Conservation (phyloP, 2,888 invertebrate species). For the Melanchra persicariae region DNA sequence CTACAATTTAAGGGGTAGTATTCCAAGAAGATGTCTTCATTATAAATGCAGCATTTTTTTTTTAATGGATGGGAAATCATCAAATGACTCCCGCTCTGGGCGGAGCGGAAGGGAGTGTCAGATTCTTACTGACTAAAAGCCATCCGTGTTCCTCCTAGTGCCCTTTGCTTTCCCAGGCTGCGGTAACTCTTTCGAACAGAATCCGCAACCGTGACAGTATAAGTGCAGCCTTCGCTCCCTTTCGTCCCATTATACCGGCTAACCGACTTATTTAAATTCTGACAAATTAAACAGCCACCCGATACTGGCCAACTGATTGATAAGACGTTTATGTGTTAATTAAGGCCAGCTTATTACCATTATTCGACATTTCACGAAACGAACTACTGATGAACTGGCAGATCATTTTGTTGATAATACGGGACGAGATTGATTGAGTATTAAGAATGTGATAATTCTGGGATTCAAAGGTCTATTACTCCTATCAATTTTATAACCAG, state of each 20-base stretch:
- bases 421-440: background rate
- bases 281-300: constrained; percentile 60
- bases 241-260: constrained; percentile 30
- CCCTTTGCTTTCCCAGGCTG: no score
- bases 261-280: constrained; percentile 48
- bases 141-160: no score
- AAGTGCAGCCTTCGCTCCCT: constrained; percentile 9
- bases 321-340: constrained; percentile 61
- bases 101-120: no score
- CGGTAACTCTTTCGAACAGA: no score
- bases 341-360: constrained; percentile 53
- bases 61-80: no score
- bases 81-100: no score
- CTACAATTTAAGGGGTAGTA: background rate
- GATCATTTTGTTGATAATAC: constrained; percentile 10
- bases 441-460: background rate
- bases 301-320: constrained; percentile 52
- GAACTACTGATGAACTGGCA: constrained; percentile 26
- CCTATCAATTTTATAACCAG: background rate
- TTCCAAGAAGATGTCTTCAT: constrained; percentile 1
- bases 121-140: no score
- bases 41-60: no score
- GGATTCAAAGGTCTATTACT: background rate
- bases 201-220: no score
- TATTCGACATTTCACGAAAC: constrained; percentile 41